Conservation (phyloP, 2,888 invertebrate species). For the Prosapia bicincta region DNA sequence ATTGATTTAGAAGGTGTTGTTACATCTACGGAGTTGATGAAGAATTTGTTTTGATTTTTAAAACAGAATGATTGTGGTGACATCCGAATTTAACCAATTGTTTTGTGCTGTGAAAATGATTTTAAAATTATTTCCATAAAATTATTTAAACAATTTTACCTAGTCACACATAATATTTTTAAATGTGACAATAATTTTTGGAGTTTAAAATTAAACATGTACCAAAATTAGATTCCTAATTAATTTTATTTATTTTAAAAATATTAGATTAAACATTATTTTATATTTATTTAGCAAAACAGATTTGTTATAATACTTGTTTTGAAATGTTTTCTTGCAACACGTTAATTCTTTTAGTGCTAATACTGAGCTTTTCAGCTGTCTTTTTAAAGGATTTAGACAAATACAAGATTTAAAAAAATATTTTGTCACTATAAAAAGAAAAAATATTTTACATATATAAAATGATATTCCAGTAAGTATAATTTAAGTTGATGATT, state of each 20-base stretch:
- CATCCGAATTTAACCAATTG: conserved; percentile 26
- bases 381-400: too few relatives aligned
- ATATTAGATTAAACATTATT: conserved; percentile 10
- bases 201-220: conserved; percentile 19
- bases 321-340: too few relatives aligned
- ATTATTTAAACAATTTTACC: conserved; percentile 18
- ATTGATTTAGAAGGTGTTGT: conserved; percentile 17
- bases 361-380: too few relatives aligned
- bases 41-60: background rate
- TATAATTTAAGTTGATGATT: too few relatives aligned
- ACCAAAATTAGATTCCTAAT: conserved; percentile 22
- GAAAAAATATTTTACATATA: too few relatives aligned
- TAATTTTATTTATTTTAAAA: background rate
- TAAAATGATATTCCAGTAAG: too few relatives aligned
- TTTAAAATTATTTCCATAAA: conserved; percentile 5
- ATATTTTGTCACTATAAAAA: too few relatives aligned
- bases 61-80: conserved; percentile 2
- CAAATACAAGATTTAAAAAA: too few relatives aligned
- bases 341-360: too few relatives aligned
- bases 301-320: too few relatives aligned
- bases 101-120: conserved; percentile 25
- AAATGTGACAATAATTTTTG: conserved; percentile 24
- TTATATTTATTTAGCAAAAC: conserved; percentile 12
- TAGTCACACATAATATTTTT: conserved; percentile 17
- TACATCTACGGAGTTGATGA: conserved; percentile 5